Evolutionary conservation across 2,888 invertebrate genomes (phyloP).

Genomic region (Conchocele bisecta): DNA sequence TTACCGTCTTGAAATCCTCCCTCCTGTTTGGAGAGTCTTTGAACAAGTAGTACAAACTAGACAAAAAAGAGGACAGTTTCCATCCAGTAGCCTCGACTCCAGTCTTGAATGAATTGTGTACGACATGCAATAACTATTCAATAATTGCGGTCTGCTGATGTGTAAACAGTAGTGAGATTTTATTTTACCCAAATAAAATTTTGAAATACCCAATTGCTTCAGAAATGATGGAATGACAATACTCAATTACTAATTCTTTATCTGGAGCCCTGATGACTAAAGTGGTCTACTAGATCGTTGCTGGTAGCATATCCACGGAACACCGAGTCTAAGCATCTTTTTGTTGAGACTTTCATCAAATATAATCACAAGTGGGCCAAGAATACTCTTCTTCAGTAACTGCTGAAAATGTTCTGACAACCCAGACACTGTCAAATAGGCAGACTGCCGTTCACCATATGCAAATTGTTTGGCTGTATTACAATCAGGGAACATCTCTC

Average conservation of each 20-base stretch:
- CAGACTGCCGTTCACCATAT: constrained; percentile 40
- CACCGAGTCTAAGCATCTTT: too few relatives aligned
- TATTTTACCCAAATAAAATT: too few relatives aligned
- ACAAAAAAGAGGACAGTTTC: constrained; percentile 58
- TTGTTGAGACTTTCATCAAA: too few relatives aligned
- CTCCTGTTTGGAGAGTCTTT: constrained; percentile 66
- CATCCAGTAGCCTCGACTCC: constrained; percentile 25
- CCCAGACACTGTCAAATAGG: constrained; percentile 41
- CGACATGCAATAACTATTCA: too few relatives aligned
- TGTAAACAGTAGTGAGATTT: too few relatives aligned
- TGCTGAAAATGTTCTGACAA: constrained; percentile 23
- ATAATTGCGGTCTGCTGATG: too few relatives aligned
- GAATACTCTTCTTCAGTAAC: neutral
- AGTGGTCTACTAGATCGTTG: too few relatives aligned
- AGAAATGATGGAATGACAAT: too few relatives aligned
- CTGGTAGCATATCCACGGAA: too few relatives aligned
- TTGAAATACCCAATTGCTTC: too few relatives aligned
- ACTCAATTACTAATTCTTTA: too few relatives aligned
- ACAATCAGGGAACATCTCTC: constrained; percentile 45
- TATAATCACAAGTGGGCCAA: constrained; percentile 18
- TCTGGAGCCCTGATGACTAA: too few relatives aligned
- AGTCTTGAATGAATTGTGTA: constrained; percentile 28
- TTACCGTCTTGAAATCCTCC: constrained; percentile 4
- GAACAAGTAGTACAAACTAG: constrained; percentile 66
- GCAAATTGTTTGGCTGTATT: constrained; percentile 24